Conservation (phyloP, 2,888 invertebrate genomes). For the Formica aserva region DNA sequence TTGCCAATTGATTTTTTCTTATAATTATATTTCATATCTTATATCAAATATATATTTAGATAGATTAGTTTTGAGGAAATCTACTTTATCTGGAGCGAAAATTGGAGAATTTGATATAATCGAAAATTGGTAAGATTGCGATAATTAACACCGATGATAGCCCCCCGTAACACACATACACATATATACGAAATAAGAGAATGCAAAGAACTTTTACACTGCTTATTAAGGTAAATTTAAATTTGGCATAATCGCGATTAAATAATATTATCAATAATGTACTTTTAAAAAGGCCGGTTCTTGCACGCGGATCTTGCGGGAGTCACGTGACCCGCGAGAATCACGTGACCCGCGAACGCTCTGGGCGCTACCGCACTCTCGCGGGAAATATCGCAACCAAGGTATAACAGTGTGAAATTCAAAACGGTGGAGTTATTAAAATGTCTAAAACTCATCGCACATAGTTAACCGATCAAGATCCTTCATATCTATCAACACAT, state of each 20-base stretch:
- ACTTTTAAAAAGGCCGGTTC: too few species aligned
- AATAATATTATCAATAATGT: background rate
- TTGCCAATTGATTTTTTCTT: background rate
- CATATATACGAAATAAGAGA: background rate
- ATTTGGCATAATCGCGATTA: background rate
- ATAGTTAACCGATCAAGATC: constrained; percentile 34
- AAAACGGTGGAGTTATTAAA: background rate
- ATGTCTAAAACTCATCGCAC: background rate
- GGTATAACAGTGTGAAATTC: background rate
- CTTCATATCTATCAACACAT: constrained; percentile 56
- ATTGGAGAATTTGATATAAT: background rate
- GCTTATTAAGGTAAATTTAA: background rate
- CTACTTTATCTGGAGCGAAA: background rate
- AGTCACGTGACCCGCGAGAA: background rate
- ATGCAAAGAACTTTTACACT: background rate
- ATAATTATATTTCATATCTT: too few species aligned
- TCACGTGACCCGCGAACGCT: background rate
- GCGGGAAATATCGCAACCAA: background rate
- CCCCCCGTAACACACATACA: background rate
- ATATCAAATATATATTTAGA: background rate
- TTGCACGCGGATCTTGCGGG: background rate
- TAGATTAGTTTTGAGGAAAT: background rate
- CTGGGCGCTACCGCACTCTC: background rate
- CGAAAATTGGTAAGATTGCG: background rate
- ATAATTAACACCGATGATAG: background rate